Base-by-base conservation (phyloP, 1,140 invertebrate species). In the Drosophila lowei region DNA sequence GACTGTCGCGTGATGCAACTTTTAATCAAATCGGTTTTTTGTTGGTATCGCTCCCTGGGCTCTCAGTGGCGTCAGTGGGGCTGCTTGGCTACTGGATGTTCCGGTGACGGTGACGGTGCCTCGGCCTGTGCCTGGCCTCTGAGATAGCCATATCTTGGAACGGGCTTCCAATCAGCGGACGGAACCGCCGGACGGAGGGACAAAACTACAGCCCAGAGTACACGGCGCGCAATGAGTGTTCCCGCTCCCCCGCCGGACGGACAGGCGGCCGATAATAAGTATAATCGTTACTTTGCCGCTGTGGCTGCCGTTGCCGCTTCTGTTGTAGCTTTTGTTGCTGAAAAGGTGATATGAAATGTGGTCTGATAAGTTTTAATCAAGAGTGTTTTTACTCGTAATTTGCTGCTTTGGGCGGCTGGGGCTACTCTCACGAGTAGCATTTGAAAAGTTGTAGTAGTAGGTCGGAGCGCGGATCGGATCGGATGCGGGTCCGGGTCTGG, bases 281-380 rank as follows among this genome's bases (percentile, higher is more conserved):
- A 74, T 77, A 73, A 83, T 63, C 71, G 72, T 83, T 83, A 79
- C 71, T 73, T 64, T 68, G 52, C 49, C 64, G 30, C 38, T 62
- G 60, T 62, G 50, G 72, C 42, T 56, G 49, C 23, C 43, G 58
- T 28, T 46, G 8, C 30, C 53, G 23, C 23, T 25, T 25, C 5
- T 25, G 23, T 25, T 25, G 23, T 25, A 5, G 23, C 54, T 38
- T 44, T 16, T 73, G 77, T 85, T 85, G 88, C 78, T 90, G 72
- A 79, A 90, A 90, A 90, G 88, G 88, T 90, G 88, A 90, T 90
- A 90, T 90, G 88, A 85, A 90, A 81, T 38, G 83, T 86, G 78
- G 77, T 90, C 89, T 90, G 88, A 90, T 90, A 90, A 90, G 83
- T 90, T 90, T 90, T 90, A 90, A 90, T 90, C 88, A 90, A 80